Evolutionary conservation across 2,113 vertebrate species (phyloP).

Genomic region (Cisticola juncidis): DNA sequence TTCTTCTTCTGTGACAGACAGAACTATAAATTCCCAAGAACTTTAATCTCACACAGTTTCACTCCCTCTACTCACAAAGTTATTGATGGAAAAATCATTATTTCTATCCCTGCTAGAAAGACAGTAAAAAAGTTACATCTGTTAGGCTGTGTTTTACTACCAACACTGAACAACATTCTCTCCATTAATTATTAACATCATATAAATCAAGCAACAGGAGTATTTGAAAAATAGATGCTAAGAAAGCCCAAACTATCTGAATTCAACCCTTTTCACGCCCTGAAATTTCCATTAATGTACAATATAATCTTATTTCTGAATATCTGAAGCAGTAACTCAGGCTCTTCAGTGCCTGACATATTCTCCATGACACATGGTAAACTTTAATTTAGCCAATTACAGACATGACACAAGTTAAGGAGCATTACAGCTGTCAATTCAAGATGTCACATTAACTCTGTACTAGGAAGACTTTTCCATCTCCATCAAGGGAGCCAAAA

Average conservation of each 20-base stretch:
- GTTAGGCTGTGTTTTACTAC: not conserved
- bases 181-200: not conserved
- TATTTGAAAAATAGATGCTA: not conserved
- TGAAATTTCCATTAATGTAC: not conserved
- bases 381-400: constrained; percentile 38
- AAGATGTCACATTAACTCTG: not conserved
- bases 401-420: constrained; percentile 3
- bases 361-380: not conserved
- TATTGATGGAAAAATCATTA: not conserved
- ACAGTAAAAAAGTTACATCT: not conserved
- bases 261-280: not conserved
- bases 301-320: not conserved
- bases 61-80: not conserved
- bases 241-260: not conserved
- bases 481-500: not conserved
- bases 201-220: not conserved
- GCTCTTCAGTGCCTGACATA: not conserved
- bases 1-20: not conserved
- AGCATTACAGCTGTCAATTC: not conserved
- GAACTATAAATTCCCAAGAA: not conserved
- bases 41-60: not conserved
- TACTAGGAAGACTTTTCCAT: not conserved
- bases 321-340: not conserved
- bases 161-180: not conserved
- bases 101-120: not conserved